Conservation (phyloP, 2,113 vertebrate genomes). For the Antechinus flavipes region DNA sequence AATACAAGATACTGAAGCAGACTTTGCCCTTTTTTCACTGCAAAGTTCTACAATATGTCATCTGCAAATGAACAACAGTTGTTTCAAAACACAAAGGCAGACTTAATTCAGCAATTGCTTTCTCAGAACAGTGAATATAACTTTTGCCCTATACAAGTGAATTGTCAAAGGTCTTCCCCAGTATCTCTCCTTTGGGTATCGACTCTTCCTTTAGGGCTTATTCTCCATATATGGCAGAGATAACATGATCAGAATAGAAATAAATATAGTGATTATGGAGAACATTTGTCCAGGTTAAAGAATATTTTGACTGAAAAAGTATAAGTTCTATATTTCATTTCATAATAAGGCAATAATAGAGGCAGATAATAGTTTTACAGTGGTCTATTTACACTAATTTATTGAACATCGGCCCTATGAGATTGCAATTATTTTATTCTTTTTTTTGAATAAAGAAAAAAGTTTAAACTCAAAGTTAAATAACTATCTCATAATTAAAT, state of each 20-base stretch:
- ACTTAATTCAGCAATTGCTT: not conserved
- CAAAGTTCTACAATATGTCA: not conserved
- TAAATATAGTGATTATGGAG: not conserved
- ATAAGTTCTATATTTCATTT: not conserved
- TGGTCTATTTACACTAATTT: not conserved
- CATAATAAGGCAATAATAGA: not conserved
- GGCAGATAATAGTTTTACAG: not conserved
- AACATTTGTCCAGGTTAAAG: not conserved
- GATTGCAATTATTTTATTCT: not conserved
- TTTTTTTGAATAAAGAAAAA: not conserved
- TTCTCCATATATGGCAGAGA: not conserved
- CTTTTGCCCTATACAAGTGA: not conserved
- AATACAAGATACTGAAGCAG: not conserved
- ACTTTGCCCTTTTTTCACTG: not conserved
- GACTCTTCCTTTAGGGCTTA: not conserved
- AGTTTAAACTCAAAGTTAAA: not conserved
- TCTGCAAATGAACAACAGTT: not conserved
- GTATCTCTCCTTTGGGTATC: not conserved
- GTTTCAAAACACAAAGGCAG: not conserved
- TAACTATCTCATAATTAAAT: not conserved
- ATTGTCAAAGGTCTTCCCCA: not conserved
- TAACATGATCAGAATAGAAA: not conserved
- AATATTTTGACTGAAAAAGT: not conserved
- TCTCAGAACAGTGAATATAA: not conserved
- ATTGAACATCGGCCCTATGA: not conserved